Evolutionary conservation across 1,140 invertebrate species (phyloP), one percentile per base, ranked within the genome.

Genomic region (Camponotus pennsylvanicus): DNA sequence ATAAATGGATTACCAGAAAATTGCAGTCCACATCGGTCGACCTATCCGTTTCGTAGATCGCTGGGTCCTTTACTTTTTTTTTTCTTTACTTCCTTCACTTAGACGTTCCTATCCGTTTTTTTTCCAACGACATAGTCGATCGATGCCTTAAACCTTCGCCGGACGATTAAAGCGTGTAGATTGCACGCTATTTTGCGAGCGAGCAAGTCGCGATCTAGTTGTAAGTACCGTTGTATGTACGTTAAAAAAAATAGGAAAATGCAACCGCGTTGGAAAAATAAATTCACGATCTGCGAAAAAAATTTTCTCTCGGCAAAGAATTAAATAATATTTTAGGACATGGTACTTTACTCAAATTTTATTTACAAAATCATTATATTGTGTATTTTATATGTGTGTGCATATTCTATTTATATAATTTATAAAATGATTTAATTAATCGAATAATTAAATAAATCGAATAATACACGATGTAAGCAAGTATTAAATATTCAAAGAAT

Each of bases 1-100:
- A 88, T 91, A 91, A 91, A 91, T 82, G 87, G 87, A 91, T 91
- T 91, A 82, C 69, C 80, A 91, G 90, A 91, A 91, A 91, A 91
- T 91, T 91, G 89, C 85, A 77, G 86, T 67, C 73, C 69, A 85
- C 57, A 45, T 64, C 49, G 76, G n/a, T 71, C 57, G 37, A 49
- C 63, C 21, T 57, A 85, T 75, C 66, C 37, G 78, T 78, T 87
- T 73, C 87, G 49, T 70, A 66, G 73, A 69, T 86, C 73, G 77
- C 61, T 42, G 64, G 76, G 64, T 86, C 84, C 61, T 67, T 67
- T 55, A 27, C 45, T 42, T 7, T 63, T 42, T 45, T 40, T 57
- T 57, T 70, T 40, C 15, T 49, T 59, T 49, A 61, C 32, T 11
- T 27, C 52, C 59, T 45, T 66, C 18, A 55, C 40, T 61, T 34